These are phyloP conservation scores for Aphaenogaster floridana DNA, from an alignment of 1,140 invertebrate genomes.

Conservation along the genomic window DNA sequence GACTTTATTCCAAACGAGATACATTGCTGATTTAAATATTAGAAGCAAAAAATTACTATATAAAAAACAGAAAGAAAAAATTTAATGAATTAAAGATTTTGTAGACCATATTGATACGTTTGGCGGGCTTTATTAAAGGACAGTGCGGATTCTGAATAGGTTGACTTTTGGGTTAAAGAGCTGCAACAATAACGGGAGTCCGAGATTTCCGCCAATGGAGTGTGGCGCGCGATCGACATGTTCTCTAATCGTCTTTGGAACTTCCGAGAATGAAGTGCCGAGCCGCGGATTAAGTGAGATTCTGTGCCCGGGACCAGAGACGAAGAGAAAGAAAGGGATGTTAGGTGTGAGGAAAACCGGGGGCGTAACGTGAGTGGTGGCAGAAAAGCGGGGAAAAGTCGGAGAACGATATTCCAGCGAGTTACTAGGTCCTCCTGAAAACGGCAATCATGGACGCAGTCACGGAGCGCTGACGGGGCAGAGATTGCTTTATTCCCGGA, in stretches of 20 bases:
- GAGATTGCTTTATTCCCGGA: constrained; percentile 61
- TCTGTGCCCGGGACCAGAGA: constrained; percentile 12
- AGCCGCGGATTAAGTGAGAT: constrained; percentile 49
- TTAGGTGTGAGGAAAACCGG: neutral
- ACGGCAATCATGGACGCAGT: constrained; percentile 56
- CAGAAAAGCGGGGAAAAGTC: constrained; percentile 5
- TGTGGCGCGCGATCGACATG: constrained; percentile 42
- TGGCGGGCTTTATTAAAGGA: constrained; percentile 1
- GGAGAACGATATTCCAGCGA: constrained; percentile 43
- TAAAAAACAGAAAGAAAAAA: neutral
- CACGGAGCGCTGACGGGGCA: constrained; percentile 57
- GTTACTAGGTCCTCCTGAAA: constrained; percentile 51
- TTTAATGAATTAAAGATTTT: neutral
- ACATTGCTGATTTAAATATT: neutral
- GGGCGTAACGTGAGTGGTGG: neutral
- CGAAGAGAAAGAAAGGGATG: constrained; percentile 52
- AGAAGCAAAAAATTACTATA: neutral
- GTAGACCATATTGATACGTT: neutral
- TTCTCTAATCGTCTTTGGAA: constrained; percentile 61
- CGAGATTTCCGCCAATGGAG: constrained; percentile 36
- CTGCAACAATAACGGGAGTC: constrained; percentile 7
- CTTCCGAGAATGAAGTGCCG: constrained; percentile 40
- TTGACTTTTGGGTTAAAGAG: constrained; percentile 44
- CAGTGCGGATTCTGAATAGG: neutral
- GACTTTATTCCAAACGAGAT: constrained; percentile 36